Conservation (phyloP, 2,113 vertebrate species). For the Sebastes schlegelii region DNA sequence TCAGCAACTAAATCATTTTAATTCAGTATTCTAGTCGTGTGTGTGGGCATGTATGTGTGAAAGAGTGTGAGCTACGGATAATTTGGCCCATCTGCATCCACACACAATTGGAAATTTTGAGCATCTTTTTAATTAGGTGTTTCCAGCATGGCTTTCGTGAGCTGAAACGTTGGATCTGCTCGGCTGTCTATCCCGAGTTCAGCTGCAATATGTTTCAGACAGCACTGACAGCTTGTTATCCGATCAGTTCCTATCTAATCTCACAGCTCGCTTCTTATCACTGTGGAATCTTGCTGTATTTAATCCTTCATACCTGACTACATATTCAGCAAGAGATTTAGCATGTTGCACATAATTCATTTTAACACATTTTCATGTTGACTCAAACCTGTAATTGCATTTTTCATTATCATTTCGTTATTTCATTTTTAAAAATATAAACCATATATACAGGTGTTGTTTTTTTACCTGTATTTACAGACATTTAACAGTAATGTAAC, state of each 20-base stretch:
- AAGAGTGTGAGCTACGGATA: neutral
- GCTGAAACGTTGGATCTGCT: constrained; percentile 40
- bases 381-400: neutral
- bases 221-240: constrained; percentile 70
- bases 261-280: constrained; percentile 63
- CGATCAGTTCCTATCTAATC: constrained; percentile 65
- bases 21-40: neutral
- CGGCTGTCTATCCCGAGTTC: constrained; percentile 30
- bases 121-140: constrained; percentile 59
- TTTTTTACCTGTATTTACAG: neutral
- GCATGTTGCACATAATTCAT: neutral
- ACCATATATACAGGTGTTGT: neutral
- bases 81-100: constrained; percentile 49
- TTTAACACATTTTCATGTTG: neutral
- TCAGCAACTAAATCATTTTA: neutral
- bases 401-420: neutral
- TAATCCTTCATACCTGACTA: constrained; percentile 51
- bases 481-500: neutral
- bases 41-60: neutral
- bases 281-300: constrained; percentile 48
- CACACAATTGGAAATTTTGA: constrained; percentile 40
- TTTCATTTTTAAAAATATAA: neutral
- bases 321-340: constrained; percentile 21
- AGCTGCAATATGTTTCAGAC: constrained; percentile 57
- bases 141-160: constrained; percentile 48